Conservation (phyloP, 1,140 invertebrate species). For the Teleogryllus occipitalis region DNA sequence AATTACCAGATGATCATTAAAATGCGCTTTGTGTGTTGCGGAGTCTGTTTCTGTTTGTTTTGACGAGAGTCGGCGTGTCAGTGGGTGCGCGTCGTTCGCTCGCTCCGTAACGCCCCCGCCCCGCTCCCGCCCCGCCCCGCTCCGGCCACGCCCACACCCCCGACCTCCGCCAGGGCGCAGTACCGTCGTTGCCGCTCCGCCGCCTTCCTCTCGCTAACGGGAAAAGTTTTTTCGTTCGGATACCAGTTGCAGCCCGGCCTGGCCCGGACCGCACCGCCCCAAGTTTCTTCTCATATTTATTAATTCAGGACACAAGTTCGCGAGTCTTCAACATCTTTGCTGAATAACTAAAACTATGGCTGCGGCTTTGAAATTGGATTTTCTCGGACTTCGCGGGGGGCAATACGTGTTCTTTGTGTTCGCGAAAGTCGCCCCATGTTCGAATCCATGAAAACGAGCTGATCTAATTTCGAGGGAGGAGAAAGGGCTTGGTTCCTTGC, state of each 20-base stretch:
- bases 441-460: background rate
- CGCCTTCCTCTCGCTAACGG: background rate
- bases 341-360: conserved; percentile 1
- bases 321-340: background rate
- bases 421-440: background rate
- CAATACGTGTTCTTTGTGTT: background rate
- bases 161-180: too few species aligned
- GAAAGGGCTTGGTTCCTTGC: too few species aligned
- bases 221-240: background rate
- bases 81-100: background rate
- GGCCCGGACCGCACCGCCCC: background rate
- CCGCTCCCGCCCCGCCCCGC: background rate
- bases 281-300: conserved; percentile 3
- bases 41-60: background rate
- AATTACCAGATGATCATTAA: conserved; percentile 1
- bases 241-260: background rate
- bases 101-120: too few species aligned
- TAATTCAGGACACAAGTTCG: background rate
- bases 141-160: too few species aligned
- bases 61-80: background rate
- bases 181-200: background rate
- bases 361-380: background rate
- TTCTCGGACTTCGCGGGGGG: background rate
- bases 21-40: background rate
- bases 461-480: background rate